Base-by-base conservation (phyloP, 2,113 vertebrate species). In the Chionis minor region DNA sequence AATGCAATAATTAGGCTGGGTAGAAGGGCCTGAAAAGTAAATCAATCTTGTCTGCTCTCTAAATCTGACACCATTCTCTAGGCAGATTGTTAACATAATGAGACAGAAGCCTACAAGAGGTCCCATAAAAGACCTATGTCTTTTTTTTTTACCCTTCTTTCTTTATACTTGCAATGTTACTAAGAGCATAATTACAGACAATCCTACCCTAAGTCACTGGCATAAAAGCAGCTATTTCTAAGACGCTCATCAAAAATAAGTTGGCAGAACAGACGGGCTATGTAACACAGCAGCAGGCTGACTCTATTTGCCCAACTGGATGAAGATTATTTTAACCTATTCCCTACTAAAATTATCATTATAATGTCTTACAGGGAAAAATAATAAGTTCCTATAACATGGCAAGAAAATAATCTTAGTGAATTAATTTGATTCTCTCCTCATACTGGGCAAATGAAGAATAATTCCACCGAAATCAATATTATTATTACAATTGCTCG, bases 61-160 rank as follows among this genome's bases (percentile, higher is more conserved):
- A 97, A 96, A 98, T 98, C 97, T 97, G 96, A 98, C 97, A 98
- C 96, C 93, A 92, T 97, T 98, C 95, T 98, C 96, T 95, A 91
- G 94, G 96, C 98, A 98, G 97, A 97, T 96, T 98, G 98, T 97
- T 98, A 98, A 98, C 97, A 98, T 98, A 98, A 98, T 97, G 97
- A 98, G 98, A 97, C 96, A 97, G 97, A 97, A 98, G 91, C 77
- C 79, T 88, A 96, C 86, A 97, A 98, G 97, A 97, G 94, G 96
- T 98, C 94, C 97, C 71, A 77, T 38, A 92, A 97, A 98, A 97
- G 93, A 96, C 88, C 88, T 52, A 62, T 80, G 92, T 69, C 69
- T 93, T 75, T 82, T 88, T 81, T 52, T 90, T 72, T 54, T 51
- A 7, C 1, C 14, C n/a, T 90, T 93, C 91, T 90, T 96, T 88